Base-by-base conservation (phyloP, 2,888 invertebrate species). In the Abscondita cerata region DNA sequence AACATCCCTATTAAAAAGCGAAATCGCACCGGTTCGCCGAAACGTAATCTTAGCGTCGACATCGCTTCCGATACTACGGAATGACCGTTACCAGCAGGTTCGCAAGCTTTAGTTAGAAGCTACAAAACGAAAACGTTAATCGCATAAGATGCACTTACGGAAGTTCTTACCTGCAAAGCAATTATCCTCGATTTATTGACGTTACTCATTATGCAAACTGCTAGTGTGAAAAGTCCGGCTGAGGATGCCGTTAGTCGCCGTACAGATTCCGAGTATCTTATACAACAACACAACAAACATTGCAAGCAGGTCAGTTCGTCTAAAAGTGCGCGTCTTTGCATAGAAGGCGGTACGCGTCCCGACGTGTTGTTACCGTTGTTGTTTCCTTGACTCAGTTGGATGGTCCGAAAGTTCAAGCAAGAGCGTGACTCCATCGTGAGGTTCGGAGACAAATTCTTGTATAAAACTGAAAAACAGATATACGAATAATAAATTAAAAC, bases 11-110 rank as follows among this genome's bases (percentile, higher is more conserved):
- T 90, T 0, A 96, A 85, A 76, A 96, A 91, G 63, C 96, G 86
- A 81, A 96, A 96, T 75, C 96, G 87, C 4, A 96, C 95, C 0
- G 96, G 95, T 77, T 97, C 96, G 2, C 95, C 95, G 76, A 93
- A 93, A 61, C 95, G 86, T 4, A 96, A 83, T 34, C 96, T 85
- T 53, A 96, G 83, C 0, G 95, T 94, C 0, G 95, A 93, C 68
- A 96, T 86, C 0, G 96, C 95, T 79, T 96, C 96, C 0, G 95
- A 92, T 12, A 96, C 93, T 66, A 92, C 89, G 36, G 88, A 86
- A 81, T 95, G 94, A 0, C 95, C 96, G 56, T 84, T 85, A 0
- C 86, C 87, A 6, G 87, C 85, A 11, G 88, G 84, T 71, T 91
- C 90, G 77, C 95, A 94, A 13, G 92, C 89, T 76, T 90, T 89